phyloP scores from a whole-genome alignment of 2,113 vertebrate genomes.

The Eudyptes chrysolophus region DNA sequence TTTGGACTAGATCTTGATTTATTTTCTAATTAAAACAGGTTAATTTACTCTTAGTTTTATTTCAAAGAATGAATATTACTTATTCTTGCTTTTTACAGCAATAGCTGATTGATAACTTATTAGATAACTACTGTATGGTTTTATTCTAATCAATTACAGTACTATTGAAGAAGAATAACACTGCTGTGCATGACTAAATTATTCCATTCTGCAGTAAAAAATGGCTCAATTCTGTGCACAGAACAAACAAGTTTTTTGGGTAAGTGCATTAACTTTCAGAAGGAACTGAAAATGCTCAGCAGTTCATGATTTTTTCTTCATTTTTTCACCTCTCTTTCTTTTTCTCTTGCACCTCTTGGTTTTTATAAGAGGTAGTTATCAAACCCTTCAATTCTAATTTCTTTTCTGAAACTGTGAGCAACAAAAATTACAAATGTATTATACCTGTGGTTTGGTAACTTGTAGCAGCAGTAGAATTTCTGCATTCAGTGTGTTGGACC shows the following conservation, averaged over 20 bases:
- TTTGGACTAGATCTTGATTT: conserved; percentile 16
- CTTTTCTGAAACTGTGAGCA: background rate
- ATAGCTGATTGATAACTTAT: background rate
- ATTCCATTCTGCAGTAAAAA: background rate
- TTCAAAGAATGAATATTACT: conserved; percentile 15
- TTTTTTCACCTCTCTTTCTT: background rate
- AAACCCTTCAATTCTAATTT: background rate
- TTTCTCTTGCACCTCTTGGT: background rate
- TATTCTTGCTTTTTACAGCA: background rate
- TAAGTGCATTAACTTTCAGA: background rate
- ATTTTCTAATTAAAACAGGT: conserved; percentile 29
- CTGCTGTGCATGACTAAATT: background rate
- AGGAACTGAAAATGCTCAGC: background rate
- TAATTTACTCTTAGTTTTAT: background rate
- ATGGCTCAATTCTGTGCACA: background rate
- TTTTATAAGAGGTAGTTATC: background rate
- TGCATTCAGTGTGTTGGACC: background rate
- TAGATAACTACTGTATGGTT: background rate
- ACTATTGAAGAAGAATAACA: background rate
- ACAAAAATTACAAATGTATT: background rate
- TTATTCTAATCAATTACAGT: background rate
- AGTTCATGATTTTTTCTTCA: background rate
- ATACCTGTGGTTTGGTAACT: background rate
- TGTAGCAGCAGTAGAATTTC: background rate
- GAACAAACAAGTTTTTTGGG: background rate